Conservation (phyloP, 2,888 invertebrate genomes). For the Nymphalis urticae region DNA sequence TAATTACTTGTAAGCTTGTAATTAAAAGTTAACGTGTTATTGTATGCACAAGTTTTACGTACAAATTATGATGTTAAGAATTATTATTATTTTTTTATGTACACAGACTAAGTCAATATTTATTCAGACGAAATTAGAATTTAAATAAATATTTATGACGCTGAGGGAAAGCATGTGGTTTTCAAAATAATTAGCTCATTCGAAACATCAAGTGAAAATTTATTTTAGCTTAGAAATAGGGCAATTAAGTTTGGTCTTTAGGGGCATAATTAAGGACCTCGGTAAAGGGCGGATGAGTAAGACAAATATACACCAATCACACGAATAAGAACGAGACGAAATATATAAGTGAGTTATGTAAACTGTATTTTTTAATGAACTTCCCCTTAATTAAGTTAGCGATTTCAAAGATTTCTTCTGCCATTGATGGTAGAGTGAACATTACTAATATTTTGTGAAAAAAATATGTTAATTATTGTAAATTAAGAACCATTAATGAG, state of each 20-base stretch:
- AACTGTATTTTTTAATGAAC: conserved; percentile 41
- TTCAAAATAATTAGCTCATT: conserved; percentile 41
- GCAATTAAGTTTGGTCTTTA: conserved; percentile 45
- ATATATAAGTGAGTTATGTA: conserved; percentile 22
- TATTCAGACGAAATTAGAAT: neutral
- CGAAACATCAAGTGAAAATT: conserved; percentile 41
- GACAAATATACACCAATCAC: conserved; percentile 17
- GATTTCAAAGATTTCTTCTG: conserved; percentile 37
- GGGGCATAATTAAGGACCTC: conserved; percentile 44
- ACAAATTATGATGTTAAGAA: too few species aligned
- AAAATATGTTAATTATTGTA: conserved; percentile 16
- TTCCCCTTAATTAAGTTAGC: conserved; percentile 38
- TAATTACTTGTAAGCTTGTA: too few species aligned
- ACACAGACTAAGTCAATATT: neutral
- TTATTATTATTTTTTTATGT: too few species aligned
- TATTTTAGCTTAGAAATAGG: conserved; percentile 45
- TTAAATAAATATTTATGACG: conserved; percentile 4
- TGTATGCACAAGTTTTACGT: too few species aligned
- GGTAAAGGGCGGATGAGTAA: conserved; percentile 39
- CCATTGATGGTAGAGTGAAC: conserved; percentile 31
- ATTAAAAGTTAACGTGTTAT: too few species aligned
- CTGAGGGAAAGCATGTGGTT: conserved; percentile 30
- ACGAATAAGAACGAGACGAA: conserved; percentile 25
- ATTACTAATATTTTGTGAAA: conserved; percentile 27
- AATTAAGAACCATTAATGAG: conserved; percentile 15